These are phyloP conservation scores for Palythoa grandiflora DNA, from an alignment of 92 coral and sea anemone genomes.

Conservation along the genomic window DNA sequence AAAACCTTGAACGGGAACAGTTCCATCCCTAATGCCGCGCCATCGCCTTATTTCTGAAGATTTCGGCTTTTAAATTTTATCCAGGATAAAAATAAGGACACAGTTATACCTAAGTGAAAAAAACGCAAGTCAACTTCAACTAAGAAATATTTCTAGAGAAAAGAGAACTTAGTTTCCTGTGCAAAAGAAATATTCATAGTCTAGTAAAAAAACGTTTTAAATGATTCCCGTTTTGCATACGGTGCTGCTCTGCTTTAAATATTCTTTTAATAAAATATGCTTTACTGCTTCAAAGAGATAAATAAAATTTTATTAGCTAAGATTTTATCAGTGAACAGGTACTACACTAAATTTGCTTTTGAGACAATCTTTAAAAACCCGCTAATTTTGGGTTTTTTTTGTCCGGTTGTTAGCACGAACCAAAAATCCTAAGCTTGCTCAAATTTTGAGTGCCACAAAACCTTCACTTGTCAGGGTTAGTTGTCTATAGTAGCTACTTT, in stretches of 20 bases:
- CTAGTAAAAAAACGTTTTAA: no score
- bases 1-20: not conserved
- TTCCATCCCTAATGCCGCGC: not conserved
- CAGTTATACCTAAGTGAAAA: no score
- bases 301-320: not conserved
- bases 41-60: not conserved
- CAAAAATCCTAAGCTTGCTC: not conserved
- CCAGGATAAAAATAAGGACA: not conserved
- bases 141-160: not conserved
- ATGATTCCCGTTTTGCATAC: not conserved
- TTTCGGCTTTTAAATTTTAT: not conserved
- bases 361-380: not conserved
- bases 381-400: slow-evolving; percentile 9
- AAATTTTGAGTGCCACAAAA: not conserved
- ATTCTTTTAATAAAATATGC: not conserved
- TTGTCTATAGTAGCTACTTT: slow-evolving; percentile 7
- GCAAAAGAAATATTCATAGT: not conserved
- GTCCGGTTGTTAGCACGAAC: not conserved
- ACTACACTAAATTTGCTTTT: not conserved
- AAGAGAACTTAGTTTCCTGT: not conserved
- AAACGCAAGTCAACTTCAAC: not conserved
- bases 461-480: not conserved
- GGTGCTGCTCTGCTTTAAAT: not conserved
- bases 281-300: slow-evolving; percentile 20
- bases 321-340: slow-evolving; percentile 28